A percentile compares a stretch with the other conserved stretches of the same genome.
These are phyloP conservation scores for Sylvia borin DNA, from an alignment of 2,797 vertebrate species.

Conservation along the genomic window DNA sequence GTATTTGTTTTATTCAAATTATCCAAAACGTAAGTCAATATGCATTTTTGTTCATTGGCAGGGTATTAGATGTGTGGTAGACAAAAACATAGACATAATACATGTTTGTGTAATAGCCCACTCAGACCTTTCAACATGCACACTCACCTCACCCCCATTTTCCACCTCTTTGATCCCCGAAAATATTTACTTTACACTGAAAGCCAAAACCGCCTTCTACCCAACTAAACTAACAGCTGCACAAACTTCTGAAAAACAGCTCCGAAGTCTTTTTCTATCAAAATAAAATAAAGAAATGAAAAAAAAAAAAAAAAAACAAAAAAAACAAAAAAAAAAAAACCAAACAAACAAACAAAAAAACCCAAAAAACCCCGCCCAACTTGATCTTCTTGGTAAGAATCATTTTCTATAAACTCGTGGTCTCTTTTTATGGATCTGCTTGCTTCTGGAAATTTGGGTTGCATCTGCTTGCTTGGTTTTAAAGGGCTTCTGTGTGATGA, in stretches of 20 bases:
- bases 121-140: background rate
- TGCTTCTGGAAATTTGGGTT: background rate
- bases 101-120: background rate
- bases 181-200: conserved; percentile 22
- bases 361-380: no score
- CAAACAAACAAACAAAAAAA: no score
- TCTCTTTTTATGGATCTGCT: background rate
- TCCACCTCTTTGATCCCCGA: conserved; percentile 16
- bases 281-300: background rate
- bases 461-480: background rate
- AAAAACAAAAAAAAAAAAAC: no score
- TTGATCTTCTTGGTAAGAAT: background rate
- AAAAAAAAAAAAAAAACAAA: background rate
- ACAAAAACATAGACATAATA: background rate
- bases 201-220: conserved; percentile 30
- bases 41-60: background rate
- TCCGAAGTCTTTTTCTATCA: background rate
- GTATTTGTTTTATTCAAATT: background rate
- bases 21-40: background rate
- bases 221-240: conserved; percentile 23
- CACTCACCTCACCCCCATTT: background rate
- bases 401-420: background rate
- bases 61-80: background rate
- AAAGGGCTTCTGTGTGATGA: background rate
- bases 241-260: conserved; percentile 17